These are phyloP conservation scores for Oryzias javanicus DNA, from an alignment of 2,113 vertebrate species.

Conservation along the genomic window DNA sequence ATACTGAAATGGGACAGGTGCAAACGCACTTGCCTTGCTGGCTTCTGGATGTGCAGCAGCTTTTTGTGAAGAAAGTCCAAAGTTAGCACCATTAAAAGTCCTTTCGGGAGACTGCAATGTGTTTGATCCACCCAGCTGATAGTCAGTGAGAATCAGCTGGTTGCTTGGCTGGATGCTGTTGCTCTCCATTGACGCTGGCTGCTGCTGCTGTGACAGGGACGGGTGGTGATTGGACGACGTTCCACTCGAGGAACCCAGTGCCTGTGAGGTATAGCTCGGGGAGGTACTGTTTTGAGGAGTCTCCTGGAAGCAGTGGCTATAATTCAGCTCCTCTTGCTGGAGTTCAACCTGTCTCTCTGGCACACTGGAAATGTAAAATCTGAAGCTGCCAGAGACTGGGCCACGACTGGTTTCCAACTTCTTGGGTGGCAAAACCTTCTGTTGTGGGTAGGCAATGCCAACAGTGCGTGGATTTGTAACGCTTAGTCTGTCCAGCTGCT, in stretches of 20 bases:
- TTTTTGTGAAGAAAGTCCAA: constrained; percentile 79
- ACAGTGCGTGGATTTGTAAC: constrained; percentile 80
- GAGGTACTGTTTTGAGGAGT: constrained; percentile 79
- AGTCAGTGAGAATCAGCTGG: constrained; percentile 82
- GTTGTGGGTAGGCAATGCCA: constrained; percentile 85
- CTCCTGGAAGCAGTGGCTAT: constrained; percentile 83
- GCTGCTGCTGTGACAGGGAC: constrained; percentile 68
- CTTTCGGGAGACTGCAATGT: constrained; percentile 86
- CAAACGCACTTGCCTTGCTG: constrained; percentile 72
- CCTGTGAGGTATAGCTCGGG: constrained; percentile 88
- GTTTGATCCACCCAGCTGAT: constrained; percentile 77
- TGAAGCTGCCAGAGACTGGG: constrained; percentile 77
- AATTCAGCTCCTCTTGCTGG: constrained; percentile 81
- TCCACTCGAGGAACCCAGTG: constrained; percentile 67
- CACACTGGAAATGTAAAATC: constrained; percentile 82
- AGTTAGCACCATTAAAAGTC: constrained; percentile 84
- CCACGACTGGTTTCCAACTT: constrained; percentile 75
- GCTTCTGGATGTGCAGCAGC: constrained; percentile 77
- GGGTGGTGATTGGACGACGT: constrained; percentile 68
- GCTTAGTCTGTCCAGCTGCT: constrained; percentile 86
- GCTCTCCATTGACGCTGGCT: constrained; percentile 71
- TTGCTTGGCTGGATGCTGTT: constrained; percentile 66
- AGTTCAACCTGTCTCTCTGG: constrained; percentile 80
- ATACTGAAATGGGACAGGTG: constrained; percentile 78
- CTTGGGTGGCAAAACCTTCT: constrained; percentile 83